Evolutionary conservation across 2,797 vertebrate genomes (phyloP), one percentile per base, ranked within the genome.

Genomic region (Hypotaenidia okinawae): DNA sequence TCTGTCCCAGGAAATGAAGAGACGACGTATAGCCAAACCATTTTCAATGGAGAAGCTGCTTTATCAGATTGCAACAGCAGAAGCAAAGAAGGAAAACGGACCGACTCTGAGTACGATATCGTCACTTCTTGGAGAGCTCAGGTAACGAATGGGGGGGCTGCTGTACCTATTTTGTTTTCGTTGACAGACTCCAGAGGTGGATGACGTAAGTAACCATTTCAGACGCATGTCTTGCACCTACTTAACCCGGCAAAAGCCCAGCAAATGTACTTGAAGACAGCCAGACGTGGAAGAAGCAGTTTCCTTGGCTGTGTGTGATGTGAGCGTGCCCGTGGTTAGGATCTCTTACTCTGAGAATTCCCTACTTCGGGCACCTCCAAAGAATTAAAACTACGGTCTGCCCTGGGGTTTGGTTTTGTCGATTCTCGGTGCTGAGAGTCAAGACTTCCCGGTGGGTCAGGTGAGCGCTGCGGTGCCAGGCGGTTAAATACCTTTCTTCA

Each of bases 1-100:
- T 86, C 77, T 87, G 61, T 68, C 87, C 21, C 97, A 99, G 99
- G 99, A 99, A 97, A 99, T 99, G 98, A 99, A 99, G 97, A 99
- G 98, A 92, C 99, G 99, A 89, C 98, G 97, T 86, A 99, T 99
- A 97, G 99, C 99, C 91, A 99, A 99, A 97, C 99, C 99, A 19
- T 99, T 99, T 97, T 99, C 99, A 87, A 99, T 99, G 99, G 99
- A 99, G 97, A 99, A 99, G 98, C 97, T 99, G 96, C 99, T 99
- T 89, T 99, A 99, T 98, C 99, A 99, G 98, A 99, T 99, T 74
- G 99, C 99, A 96, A 99, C 99, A 16, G 99, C 99, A 3, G 99
- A 99, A 97, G 99, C 99, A 32, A 99, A 99, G 95, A 99, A 99
- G 96, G 99, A 99, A 95, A 99, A 99, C 1, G 98, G 98, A 62